Conservation (phyloP, 2,888 invertebrate species). For the Synanthedon tipuliformis region DNA sequence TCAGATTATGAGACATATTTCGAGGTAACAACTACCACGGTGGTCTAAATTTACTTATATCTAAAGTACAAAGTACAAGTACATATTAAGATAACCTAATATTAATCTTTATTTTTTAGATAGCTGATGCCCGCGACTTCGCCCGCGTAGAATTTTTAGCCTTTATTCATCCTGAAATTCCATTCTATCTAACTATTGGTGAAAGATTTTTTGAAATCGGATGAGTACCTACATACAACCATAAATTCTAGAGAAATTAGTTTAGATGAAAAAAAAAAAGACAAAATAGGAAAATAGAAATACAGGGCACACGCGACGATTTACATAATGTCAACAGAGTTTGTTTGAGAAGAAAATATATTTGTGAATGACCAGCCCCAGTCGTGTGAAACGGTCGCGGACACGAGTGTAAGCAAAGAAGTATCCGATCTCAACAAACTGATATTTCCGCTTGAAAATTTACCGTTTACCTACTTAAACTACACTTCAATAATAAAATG, state of each 20-base stretch:
- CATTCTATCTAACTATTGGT: too few species aligned
- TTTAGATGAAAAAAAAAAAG: too few species aligned
- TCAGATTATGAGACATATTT: conserved; percentile 39
- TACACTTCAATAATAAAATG: conserved; percentile 10
- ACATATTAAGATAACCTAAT: too few species aligned
- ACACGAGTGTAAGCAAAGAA: conserved; percentile 17
- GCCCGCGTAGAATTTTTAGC: too few species aligned
- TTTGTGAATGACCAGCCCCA: conserved; percentile 19
- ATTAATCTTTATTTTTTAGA: too few species aligned
- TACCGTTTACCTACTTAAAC: conserved; percentile 27
- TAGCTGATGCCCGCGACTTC: too few species aligned
- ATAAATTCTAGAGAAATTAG: too few species aligned
- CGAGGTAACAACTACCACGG: conserved; percentile 24
- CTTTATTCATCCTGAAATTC: too few species aligned
- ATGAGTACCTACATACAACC: too few species aligned
- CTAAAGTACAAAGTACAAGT: too few species aligned
- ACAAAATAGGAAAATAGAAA: too few species aligned
- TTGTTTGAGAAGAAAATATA: conserved; percentile 33
- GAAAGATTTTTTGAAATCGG: too few species aligned
- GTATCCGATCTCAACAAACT: conserved; percentile 44
- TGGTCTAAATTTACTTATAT: conserved; percentile 18
- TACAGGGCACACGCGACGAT: conserved; percentile 10
- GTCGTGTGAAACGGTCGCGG: conserved; percentile 39
- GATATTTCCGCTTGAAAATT: conserved; percentile 48
- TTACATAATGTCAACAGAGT: conserved; percentile 35